These are phyloP conservation scores for Drosophila burlai DNA, from an alignment of 1,140 invertebrate genomes.

Conservation along the genomic window DNA sequence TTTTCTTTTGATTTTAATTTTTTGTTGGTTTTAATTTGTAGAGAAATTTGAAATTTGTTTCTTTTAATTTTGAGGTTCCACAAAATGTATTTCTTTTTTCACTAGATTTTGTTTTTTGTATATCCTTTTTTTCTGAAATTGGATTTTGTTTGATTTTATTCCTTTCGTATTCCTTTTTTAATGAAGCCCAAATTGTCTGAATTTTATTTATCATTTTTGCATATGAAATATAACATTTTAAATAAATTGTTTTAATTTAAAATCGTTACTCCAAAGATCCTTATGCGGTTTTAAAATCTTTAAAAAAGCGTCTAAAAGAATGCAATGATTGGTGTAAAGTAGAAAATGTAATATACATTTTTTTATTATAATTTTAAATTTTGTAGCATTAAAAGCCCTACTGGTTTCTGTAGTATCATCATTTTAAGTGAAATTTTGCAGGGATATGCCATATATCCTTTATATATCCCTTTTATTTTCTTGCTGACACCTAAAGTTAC, in stretches of 20 bases:
- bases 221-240: neutral
- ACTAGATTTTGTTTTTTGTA: too few species aligned
- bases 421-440: neutral
- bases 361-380: neutral
- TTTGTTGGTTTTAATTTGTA: too few species aligned
- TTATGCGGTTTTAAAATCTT: too few species aligned
- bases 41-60: too few species aligned
- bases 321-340: too few species aligned
- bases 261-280: too few species aligned
- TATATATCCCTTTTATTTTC: neutral
- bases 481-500: neutral
- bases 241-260: too few species aligned
- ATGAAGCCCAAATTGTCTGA: neutral
- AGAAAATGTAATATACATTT: neutral
- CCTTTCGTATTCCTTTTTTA: neutral
- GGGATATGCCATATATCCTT: neutral
- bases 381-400: neutral
- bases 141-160: neutral
- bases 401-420: neutral
- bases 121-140: neutral
- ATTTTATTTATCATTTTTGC: neutral
- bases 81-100: too few species aligned
- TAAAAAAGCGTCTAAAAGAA: too few species aligned
- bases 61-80: too few species aligned
- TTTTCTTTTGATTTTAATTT: too few species aligned